These are phyloP conservation scores for Orius insidiosus DNA, from an alignment of 1,140 invertebrate genomes.

Conservation along the genomic window DNA sequence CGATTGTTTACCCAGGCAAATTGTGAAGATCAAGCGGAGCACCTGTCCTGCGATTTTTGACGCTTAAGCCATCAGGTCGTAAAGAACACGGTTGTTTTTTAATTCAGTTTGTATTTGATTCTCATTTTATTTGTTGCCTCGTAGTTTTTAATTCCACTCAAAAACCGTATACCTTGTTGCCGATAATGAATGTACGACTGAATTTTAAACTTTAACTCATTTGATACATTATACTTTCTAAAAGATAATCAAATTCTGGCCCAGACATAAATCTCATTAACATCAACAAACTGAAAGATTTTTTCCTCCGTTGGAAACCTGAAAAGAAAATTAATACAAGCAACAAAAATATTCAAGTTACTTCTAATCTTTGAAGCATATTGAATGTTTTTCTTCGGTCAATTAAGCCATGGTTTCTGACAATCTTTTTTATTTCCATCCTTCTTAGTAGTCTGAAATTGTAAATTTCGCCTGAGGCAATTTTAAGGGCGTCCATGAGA, in stretches of 20 bases:
- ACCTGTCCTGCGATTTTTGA: constrained; percentile 25
- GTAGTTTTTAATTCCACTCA: constrained; percentile 47
- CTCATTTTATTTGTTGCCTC: constrained; percentile 41
- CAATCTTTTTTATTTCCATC: constrained; percentile 45
- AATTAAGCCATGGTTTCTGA: constrained; percentile 63
- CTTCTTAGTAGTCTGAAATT: constrained; percentile 55
- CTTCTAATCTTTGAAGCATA: constrained; percentile 45
- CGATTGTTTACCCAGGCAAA: constrained; percentile 58
- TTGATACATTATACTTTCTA: constrained; percentile 55
- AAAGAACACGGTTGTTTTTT: not conserved
- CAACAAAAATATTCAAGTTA: constrained; percentile 22
- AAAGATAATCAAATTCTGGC: constrained; percentile 53
- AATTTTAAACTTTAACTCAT: constrained; percentile 36
- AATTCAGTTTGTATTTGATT: constrained; percentile 36
- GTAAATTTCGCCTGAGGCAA: constrained; percentile 27
- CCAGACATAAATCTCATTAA: constrained; percentile 59
- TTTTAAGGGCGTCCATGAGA: not conserved
- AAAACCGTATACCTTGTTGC: constrained; percentile 46
- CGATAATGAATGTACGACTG: constrained; percentile 41
- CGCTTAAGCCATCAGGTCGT: not conserved
- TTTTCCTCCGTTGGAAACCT: constrained; percentile 18
- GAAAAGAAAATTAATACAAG: constrained; percentile 9
- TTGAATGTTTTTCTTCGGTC: constrained; percentile 42
- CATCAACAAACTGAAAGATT: constrained; percentile 42
- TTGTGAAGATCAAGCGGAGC: constrained; percentile 58